These are phyloP conservation scores for Chloebia gouldiae DNA, from an alignment of 2,113 vertebrate genomes.

Conservation along the genomic window DNA sequence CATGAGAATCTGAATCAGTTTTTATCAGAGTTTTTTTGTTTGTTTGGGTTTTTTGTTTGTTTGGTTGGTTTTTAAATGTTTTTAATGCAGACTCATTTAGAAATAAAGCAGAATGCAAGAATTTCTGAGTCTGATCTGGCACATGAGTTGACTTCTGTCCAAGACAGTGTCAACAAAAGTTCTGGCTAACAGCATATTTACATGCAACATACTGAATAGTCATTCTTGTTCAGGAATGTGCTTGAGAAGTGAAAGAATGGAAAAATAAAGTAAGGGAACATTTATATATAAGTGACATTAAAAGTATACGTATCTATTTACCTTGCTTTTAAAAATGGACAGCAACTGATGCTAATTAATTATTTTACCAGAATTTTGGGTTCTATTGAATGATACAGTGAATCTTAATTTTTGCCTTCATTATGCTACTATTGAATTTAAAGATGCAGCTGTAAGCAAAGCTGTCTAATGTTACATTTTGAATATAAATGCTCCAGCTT, in stretches of 20 bases:
- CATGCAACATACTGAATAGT: not conserved
- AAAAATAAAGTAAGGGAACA: not conserved
- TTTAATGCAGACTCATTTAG: not conserved
- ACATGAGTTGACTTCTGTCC: not conserved
- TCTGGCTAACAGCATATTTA: not conserved
- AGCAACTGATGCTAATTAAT: not conserved
- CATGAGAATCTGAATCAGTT: not conserved
- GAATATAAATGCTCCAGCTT: not conserved
- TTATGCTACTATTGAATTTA: not conserved
- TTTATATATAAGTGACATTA: not conserved
- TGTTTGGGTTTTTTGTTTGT: not conserved
- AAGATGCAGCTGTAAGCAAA: not conserved
- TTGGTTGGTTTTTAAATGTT: too few relatives aligned
- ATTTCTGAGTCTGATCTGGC: not conserved
- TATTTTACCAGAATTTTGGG: not conserved
- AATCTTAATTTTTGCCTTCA: not conserved
- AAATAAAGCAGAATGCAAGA: not conserved
- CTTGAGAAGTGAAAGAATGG: not conserved
- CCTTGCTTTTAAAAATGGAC: not conserved
- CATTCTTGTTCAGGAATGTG: not conserved
- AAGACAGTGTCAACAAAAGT: not conserved
- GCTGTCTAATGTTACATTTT: not conserved
- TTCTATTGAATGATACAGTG: not conserved
- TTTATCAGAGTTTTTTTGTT: not conserved
- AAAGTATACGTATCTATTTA: not conserved